Percentiles rank a stretch among this genome's conserved stretches.
These are phyloP conservation scores for Hyperoplus lanceolatus DNA, from an alignment of 2,797 vertebrate genomes.

Conservation along the genomic window DNA sequence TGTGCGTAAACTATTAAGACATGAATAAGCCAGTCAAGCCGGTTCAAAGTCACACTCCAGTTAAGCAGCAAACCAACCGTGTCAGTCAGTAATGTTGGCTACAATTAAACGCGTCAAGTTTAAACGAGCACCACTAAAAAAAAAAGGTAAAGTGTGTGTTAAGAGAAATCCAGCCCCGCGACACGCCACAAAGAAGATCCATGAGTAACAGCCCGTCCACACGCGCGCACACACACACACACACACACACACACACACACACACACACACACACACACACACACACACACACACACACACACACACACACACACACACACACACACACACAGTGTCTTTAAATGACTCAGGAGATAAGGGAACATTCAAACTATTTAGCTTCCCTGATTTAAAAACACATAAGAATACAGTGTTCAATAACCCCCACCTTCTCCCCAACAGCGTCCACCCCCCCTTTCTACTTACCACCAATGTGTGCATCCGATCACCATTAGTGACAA, in stretches of 20 bases:
- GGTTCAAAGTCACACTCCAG: slow-evolving; percentile 27
- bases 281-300: neutral
- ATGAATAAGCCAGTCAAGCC: neutral
- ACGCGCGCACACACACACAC: neutral
- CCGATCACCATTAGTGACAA: slow-evolving; percentile 84
- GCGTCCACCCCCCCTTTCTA: slow-evolving; percentile 54
- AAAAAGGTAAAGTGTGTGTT: slow-evolving; percentile 22
- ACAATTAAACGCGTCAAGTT: slow-evolving; percentile 46
- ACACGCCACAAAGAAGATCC: neutral
- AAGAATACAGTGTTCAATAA: slow-evolving; percentile 56
- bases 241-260: neutral
- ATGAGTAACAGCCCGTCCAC: neutral
- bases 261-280: neutral
- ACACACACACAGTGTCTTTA: slow-evolving; percentile 15
- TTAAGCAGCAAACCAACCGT: slow-evolving; percentile 10
- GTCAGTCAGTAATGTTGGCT: slow-evolving; percentile 12
- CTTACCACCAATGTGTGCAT: slow-evolving; percentile 84
- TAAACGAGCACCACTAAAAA: neutral
- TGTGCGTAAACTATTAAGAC: neutral
- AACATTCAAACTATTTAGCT: slow-evolving; percentile 70
- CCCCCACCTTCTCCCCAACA: neutral
- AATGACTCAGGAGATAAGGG: slow-evolving; percentile 44
- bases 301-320: neutral
- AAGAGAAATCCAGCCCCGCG: slow-evolving; percentile 15
- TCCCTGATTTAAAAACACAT: slow-evolving; percentile 50